Percentiles rank a stretch among this genome's conserved stretches.
These are phyloP conservation scores for Drosophila borealis DNA, from an alignment of 2,888 invertebrate genomes.

Conservation along the genomic window DNA sequence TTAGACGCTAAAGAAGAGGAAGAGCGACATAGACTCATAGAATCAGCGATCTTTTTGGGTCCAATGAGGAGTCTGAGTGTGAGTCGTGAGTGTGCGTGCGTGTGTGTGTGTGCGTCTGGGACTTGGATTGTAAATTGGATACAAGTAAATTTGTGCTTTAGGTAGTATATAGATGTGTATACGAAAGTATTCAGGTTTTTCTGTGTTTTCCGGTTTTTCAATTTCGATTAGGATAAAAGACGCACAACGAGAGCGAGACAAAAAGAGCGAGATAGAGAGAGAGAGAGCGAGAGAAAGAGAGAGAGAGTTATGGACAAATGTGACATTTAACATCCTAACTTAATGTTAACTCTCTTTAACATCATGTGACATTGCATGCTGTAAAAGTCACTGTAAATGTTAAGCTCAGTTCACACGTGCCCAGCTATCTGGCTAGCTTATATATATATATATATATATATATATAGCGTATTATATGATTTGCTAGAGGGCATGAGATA, in stretches of 20 bases:
- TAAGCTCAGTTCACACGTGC: constrained; percentile 1
- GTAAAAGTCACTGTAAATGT: background rate
- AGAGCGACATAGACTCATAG: constrained; percentile 8
- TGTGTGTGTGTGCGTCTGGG: background rate
- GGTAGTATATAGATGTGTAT: background rate
- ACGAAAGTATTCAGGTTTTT: constrained; percentile 13
- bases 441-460: background rate
- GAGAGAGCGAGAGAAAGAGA: background rate
- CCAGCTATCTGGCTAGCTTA: background rate
- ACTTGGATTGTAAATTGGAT: constrained; percentile 4
- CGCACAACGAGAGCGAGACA: too few species aligned
- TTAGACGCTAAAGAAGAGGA: constrained; percentile 1
- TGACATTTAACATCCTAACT: constrained; percentile 8
- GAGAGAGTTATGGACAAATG: background rate
- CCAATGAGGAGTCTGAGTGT: constrained; percentile 14
- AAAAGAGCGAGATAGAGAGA: background rate
- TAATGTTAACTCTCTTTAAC: constrained; percentile 3
- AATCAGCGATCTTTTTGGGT: constrained; percentile 9
- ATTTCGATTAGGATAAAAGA: background rate
- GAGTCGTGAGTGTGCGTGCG: background rate
- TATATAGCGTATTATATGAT: background rate
- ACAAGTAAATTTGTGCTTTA: background rate
- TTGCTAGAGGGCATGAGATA: background rate
- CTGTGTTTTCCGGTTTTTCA: background rate
- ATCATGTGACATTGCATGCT: constrained; percentile 4